These are phyloP conservation scores for Teleopsis dalmanni DNA, from an alignment of 1,140 invertebrate species.

Conservation along the genomic window DNA sequence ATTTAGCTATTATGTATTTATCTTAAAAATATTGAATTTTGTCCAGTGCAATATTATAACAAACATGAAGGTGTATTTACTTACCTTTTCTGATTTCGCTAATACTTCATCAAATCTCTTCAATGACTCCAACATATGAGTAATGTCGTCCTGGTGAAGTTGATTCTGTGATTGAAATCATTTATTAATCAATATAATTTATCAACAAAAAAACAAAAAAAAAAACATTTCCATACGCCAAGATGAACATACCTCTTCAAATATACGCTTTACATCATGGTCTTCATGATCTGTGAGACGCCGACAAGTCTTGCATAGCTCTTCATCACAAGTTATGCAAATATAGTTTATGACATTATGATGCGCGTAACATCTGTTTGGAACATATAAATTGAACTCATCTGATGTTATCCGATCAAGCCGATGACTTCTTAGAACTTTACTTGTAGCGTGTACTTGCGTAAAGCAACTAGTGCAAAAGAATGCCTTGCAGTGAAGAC, in stretches of 20 bases:
- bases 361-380: too few relatives aligned
- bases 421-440: conserved; percentile 23
- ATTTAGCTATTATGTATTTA: too few relatives aligned
- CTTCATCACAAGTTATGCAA: too few relatives aligned
- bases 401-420: too few relatives aligned
- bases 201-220: not conserved
- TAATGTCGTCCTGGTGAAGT: conserved; percentile 1
- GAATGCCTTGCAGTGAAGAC: conserved; percentile 24
- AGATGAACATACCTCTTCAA: not conserved
- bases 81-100: conserved; percentile 15
- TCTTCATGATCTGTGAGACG: not conserved
- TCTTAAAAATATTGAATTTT: too few relatives aligned
- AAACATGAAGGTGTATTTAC: not conserved
- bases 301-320: too few relatives aligned
- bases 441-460: conserved; percentile 23
- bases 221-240: not conserved
- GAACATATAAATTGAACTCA: too few relatives aligned
- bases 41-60: too few relatives aligned
- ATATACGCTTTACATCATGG: not conserved
- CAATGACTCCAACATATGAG: conserved; percentile 9
- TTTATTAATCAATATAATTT: not conserved
- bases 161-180: conserved; percentile 12
- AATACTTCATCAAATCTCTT: conserved; percentile 5
- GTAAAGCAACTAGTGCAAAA: conserved; percentile 30
- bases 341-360: too few relatives aligned